Evolutionary conservation across 1,140 invertebrate species (phyloP).

Genomic region (Philotrypesis tridentata): DNA sequence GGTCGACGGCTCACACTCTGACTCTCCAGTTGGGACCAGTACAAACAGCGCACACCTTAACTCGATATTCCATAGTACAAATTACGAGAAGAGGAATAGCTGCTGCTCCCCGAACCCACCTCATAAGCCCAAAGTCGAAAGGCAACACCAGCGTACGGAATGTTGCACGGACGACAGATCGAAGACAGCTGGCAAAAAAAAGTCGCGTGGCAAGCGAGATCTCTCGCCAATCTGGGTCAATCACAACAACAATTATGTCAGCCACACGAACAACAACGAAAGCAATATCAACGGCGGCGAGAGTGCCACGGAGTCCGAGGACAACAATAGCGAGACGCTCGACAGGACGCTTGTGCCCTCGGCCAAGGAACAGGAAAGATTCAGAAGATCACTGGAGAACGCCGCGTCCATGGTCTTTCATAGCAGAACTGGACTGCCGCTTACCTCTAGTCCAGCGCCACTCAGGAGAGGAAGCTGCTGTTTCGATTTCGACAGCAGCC

Average conservation of each 20-base stretch:
- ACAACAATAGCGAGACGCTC: slow-evolving; percentile 51
- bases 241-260: slow-evolving; percentile 13
- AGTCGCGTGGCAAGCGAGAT: slow-evolving; percentile 34
- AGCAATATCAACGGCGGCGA: slow-evolving; percentile 17
- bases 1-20: slow-evolving; percentile 44
- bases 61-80: slow-evolving; percentile 63
- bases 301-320: background rate
- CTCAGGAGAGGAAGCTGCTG: slow-evolving; percentile 82
- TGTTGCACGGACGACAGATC: background rate
- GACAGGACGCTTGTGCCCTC: slow-evolving; percentile 77
- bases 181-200: background rate
- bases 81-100: slow-evolving; percentile 51
- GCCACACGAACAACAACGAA: slow-evolving; percentile 20
- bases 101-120: slow-evolving; percentile 1
- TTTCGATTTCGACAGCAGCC: slow-evolving; percentile 90
- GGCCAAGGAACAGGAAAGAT: slow-evolving; percentile 81
- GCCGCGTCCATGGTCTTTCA: slow-evolving; percentile 91
- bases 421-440: slow-evolving; percentile 84
- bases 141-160: background rate
- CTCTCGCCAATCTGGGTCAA: slow-evolving; percentile 15
- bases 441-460: slow-evolving; percentile 92
- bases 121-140: background rate
- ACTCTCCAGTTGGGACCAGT: slow-evolving; percentile 52
- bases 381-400: slow-evolving; percentile 84
- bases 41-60: slow-evolving; percentile 59